Evolutionary conservation across 1,140 invertebrate genomes (phyloP), one percentile per base, ranked within the genome.

Genomic region (Ruditapes philippinarum): DNA sequence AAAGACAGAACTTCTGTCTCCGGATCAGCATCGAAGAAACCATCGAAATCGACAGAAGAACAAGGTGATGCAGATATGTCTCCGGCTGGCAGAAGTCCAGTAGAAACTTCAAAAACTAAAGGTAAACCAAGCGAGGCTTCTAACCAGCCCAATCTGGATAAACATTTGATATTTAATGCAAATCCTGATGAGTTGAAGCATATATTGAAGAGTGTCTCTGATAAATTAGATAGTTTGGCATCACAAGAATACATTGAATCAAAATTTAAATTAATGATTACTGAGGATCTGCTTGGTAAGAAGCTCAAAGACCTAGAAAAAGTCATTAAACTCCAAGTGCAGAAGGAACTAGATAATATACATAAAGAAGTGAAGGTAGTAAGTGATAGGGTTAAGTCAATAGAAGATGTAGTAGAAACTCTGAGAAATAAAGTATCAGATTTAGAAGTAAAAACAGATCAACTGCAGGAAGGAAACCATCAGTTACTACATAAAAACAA

Each of bases 231-330:
- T 28, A 68, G 65, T 68, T 38, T 74, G 38, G 36, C 70, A 14
- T 74, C 70, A 49, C 70, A 74, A 22, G 70, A 74, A 45, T 74
- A 42, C 22, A 74, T 74, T 31, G 70, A 74, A 28, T 40, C 36
- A 45, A 65, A 28, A 36, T 65, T 65, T 65, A 65, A 65, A 36
- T 9, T 31, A 12, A 65, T 65, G 60, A 65, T 42, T 5, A 74
- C 42, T 22, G 22, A 74, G 28, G 17, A 74, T 22, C n/a, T 74
- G 19, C 28, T 74, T 17, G 42, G 42, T 25, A 3, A 38, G 28
- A 74, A 74, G n/a, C 25, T 74, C 7, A 42, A 42, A 25, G 70
- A 3, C 4, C 22, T 74, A 38, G 36, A 42, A 28, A 45, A 49
- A 25, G 70, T 5, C 1, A 31, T 78, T 5, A n/a, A 54, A 78